Evolutionary conservation across 1,140 invertebrate genomes (phyloP).

Genomic region (Uloborus diversus): DNA sequence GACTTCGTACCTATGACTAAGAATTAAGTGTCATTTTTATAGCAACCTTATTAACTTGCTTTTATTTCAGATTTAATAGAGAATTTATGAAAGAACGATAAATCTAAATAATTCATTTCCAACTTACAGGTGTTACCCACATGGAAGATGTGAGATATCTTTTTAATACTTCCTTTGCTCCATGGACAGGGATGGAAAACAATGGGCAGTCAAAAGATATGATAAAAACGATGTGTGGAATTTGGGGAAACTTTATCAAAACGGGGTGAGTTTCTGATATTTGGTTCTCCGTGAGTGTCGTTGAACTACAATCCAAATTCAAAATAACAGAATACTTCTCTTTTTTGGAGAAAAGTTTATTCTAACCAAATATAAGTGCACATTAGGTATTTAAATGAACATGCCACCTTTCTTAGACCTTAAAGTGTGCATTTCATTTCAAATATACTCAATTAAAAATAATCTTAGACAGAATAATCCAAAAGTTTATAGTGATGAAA

Average conservation of each 20-base stretch:
- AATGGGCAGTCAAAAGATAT: neutral
- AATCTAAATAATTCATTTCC: neutral
- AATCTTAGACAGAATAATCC: too few relatives aligned
- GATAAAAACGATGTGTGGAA: conserved; percentile 1
- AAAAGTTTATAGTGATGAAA: too few relatives aligned
- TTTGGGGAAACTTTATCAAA: conserved; percentile 30
- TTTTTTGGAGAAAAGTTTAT: too few relatives aligned
- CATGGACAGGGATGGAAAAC: neutral
- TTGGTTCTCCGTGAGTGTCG: too few relatives aligned
- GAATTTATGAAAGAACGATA: neutral
- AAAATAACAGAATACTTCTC: too few relatives aligned
- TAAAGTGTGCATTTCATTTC: too few relatives aligned
- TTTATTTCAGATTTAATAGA: neutral
- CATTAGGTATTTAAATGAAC: too few relatives aligned
- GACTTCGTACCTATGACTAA: too few relatives aligned
- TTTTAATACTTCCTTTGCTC: neutral
- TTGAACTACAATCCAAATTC: too few relatives aligned
- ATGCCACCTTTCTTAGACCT: too few relatives aligned
- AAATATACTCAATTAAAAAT: too few relatives aligned
- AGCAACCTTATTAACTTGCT: neutral
- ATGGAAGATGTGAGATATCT: conserved; percentile 4
- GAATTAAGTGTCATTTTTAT: neutral
- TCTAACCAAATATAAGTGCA: too few relatives aligned
- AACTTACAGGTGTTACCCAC: conserved; percentile 12
- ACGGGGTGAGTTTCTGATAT: neutral